Evolutionary conservation across 2,797 vertebrate genomes (phyloP).

Genomic region (Alosa sapidissima): DNA sequence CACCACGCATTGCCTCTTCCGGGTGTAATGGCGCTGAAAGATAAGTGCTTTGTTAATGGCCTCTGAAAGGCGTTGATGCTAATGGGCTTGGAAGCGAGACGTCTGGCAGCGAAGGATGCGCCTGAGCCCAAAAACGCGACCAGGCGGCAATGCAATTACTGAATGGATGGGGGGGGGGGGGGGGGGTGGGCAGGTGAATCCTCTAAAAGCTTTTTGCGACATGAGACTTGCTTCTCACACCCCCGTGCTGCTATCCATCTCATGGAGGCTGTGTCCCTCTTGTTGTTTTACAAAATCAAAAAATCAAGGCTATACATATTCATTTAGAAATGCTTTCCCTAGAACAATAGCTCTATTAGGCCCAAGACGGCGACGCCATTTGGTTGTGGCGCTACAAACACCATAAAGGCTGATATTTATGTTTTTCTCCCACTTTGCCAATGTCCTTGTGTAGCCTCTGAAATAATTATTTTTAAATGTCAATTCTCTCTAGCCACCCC

Average conservation of each 20-base stretch:
- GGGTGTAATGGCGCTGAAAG: background rate
- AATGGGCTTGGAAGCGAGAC: constrained; percentile 11
- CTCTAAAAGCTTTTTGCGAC: background rate
- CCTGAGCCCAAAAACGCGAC: background rate
- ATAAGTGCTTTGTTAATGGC: background rate
- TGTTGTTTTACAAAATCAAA: background rate
- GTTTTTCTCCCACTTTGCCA: background rate
- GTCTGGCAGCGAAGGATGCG: background rate
- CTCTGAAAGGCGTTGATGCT: background rate
- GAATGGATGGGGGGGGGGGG: background rate
- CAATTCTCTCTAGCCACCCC: background rate
- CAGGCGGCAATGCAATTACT: background rate
- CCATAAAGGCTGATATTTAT: background rate
- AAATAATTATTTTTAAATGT: background rate
- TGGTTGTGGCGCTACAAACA: background rate
- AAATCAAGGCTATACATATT: background rate
- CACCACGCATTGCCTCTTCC: background rate
- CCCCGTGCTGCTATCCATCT: background rate
- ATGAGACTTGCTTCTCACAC: background rate
- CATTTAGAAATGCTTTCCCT: background rate
- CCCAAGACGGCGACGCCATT: background rate
- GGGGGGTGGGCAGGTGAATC: background rate
- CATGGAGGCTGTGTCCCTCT: background rate
- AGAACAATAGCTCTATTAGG: background rate
- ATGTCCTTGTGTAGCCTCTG: background rate